Percentiles rank a stretch among this genome's conserved stretches.
Conservation (phyloP, 1,140 invertebrate species). For the Schmidtea mediterranea region DNA sequence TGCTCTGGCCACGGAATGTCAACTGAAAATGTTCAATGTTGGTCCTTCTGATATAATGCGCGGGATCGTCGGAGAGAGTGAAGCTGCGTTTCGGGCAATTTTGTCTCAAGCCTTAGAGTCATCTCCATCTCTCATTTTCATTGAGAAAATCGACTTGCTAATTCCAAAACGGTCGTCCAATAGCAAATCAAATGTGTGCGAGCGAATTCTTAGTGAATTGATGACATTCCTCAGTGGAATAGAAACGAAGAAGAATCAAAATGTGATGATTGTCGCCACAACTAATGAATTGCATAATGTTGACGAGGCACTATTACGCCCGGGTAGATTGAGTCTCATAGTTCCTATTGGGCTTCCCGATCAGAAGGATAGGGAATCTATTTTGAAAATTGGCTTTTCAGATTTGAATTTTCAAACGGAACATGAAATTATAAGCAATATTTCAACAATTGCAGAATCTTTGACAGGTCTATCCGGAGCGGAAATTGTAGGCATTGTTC, state of each 20-base stretch:
- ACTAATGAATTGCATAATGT: slow-evolving; percentile 16
- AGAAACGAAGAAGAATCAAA: neutral
- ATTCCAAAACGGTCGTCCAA: slow-evolving; percentile 15
- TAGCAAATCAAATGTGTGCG: slow-evolving; percentile 15
- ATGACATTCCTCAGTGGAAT: slow-evolving; percentile 34
- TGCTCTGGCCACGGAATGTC: slow-evolving; percentile 35
- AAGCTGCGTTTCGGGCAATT: neutral
- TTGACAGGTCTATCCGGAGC: neutral
- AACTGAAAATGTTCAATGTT: slow-evolving; percentile 40
- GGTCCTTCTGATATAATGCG: slow-evolving; percentile 33
- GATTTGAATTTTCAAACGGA: neutral
- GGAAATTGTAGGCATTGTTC: neutral
- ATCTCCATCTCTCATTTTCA: slow-evolving; percentile 20
- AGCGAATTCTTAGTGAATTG: slow-evolving; percentile 18
- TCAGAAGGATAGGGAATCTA: neutral
- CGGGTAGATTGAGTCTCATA: slow-evolving; percentile 14
- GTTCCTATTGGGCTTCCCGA: neutral
- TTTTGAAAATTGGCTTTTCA: neutral
- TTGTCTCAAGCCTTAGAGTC: slow-evolving; percentile 12
- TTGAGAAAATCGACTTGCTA: slow-evolving; percentile 21
- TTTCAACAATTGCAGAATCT: neutral
- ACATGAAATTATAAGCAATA: neutral
- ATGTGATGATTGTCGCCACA: slow-evolving; percentile 14
- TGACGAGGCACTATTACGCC: slow-evolving; percentile 16
- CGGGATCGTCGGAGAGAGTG: neutral